phyloP scores from a whole-genome alignment of 2,113 vertebrate species.

The Pyxicephalus adspersus region DNA sequence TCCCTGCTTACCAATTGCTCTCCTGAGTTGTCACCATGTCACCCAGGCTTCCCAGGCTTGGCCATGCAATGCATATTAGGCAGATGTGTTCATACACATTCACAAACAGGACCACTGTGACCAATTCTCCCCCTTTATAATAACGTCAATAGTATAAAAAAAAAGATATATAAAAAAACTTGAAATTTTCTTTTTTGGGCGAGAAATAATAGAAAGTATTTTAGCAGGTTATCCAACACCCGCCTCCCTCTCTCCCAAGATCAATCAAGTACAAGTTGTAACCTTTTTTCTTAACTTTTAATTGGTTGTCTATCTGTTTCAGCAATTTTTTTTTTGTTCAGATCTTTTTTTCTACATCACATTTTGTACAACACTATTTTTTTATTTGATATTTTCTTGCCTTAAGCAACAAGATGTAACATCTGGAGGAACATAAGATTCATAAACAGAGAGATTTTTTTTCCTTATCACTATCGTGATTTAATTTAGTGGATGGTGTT shows the following conservation, averaged over 20 bases:
- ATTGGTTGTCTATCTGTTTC: slow-evolving; percentile 26
- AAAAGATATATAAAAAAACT: too few relatives aligned
- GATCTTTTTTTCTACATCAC: slow-evolving; percentile 13
- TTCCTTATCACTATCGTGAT: slow-evolving; percentile 18
- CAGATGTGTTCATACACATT: background rate
- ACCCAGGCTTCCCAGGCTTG: too few relatives aligned
- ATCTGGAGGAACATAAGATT: slow-evolving; percentile 51
- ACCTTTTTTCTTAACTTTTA: slow-evolving; percentile 19
- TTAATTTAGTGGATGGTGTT: slow-evolving; percentile 39
- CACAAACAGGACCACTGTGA: background rate
- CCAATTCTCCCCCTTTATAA: too few relatives aligned
- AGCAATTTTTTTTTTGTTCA: slow-evolving; percentile 5
- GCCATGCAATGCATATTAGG: too few relatives aligned
- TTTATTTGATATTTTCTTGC: slow-evolving; percentile 50
- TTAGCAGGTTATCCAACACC: background rate
- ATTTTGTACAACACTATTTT: slow-evolving; percentile 36
- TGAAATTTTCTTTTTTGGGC: background rate
- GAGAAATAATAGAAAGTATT: background rate
- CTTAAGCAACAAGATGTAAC: slow-evolving; percentile 53
- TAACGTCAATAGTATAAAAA: too few relatives aligned
- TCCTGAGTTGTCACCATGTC: too few relatives aligned
- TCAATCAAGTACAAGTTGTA: background rate
- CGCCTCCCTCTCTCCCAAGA: background rate
- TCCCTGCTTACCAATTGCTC: too few relatives aligned
- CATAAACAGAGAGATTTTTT: slow-evolving; percentile 14